Conservation (phyloP, 2,888 invertebrate species). For the Caenorhabditis parvicauda region DNA sequence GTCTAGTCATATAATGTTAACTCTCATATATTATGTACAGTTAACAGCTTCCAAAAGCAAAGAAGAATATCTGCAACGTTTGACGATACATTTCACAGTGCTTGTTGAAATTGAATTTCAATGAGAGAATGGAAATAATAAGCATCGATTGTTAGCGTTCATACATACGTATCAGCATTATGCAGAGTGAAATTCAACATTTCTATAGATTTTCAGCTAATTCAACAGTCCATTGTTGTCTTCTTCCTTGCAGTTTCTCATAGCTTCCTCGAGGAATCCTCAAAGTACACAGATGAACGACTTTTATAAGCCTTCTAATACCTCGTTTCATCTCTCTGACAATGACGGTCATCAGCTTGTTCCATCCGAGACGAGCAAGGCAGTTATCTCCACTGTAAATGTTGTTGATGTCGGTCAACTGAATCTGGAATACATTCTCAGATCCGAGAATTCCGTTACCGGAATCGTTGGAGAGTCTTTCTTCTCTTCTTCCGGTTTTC, state of each 20-base stretch:
- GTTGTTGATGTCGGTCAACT: conserved; percentile 30
- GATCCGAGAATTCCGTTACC: conserved; percentile 5
- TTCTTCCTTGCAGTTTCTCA: conserved; percentile 56
- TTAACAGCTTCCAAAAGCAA: too few species aligned
- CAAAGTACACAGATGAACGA: neutral
- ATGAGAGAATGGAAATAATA: too few species aligned
- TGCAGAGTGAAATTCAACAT: too few species aligned
- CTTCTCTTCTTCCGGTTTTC: conserved; percentile 16
- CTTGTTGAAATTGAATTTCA: too few species aligned
- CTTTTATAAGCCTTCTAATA: neutral
- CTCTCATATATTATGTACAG: too few species aligned
- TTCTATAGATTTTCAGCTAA: too few species aligned
- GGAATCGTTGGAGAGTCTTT: conserved; percentile 11
- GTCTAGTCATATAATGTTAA: too few species aligned
- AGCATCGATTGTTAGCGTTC: too few species aligned
- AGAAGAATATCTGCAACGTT: too few species aligned
- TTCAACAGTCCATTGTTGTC: conserved; percentile 40
- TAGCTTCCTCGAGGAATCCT: conserved; percentile 56
- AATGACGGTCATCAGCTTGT: conserved; percentile 55
- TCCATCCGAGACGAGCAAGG: conserved; percentile 50
- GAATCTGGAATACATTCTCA: neutral
- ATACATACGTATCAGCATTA: too few species aligned
- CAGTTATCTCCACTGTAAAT: conserved; percentile 45
- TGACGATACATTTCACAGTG: too few species aligned
- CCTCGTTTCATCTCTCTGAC: conserved; percentile 55